Conservation (phyloP, 2,888 invertebrate species). For the Diachrysia chrysitis region DNA sequence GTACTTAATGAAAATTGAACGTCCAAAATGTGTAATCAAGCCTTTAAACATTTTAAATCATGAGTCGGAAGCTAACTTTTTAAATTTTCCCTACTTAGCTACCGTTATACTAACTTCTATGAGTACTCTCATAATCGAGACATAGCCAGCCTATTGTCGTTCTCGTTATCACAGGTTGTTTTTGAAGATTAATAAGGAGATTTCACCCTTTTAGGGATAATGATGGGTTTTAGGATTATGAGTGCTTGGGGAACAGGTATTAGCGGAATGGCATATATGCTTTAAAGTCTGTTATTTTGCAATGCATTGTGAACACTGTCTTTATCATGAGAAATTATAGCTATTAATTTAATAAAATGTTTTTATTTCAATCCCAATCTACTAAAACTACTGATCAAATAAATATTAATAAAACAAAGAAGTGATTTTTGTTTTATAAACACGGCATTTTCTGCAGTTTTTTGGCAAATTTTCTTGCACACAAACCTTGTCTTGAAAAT, state of each 20-base stretch:
- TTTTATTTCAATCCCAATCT: no score
- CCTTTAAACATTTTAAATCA: conserved; percentile 43
- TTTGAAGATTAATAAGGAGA: conserved; percentile 6
- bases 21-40: conserved; percentile 44
- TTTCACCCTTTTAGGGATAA: conserved; percentile 5
- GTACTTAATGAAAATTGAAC: conserved; percentile 52
- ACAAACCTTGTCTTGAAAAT: no score
- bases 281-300: background rate
- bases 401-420: no score
- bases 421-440: no score
- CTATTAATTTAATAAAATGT: no score
- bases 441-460: no score
- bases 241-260: background rate
- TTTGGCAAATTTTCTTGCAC: no score
- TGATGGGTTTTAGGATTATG: conserved; percentile 12
- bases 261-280: background rate
- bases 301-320: no score
- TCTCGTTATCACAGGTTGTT: conserved; percentile 14
- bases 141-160: conserved; percentile 24
- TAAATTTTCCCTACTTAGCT: conserved; percentile 39
- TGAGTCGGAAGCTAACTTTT: conserved; percentile 35
- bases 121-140: conserved; percentile 27
- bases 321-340: no score
- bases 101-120: conserved; percentile 26
- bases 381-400: no score